Evolutionary conservation across 2,888 invertebrate species (phyloP).

Genomic region (Ornithoptera alexandrae): DNA sequence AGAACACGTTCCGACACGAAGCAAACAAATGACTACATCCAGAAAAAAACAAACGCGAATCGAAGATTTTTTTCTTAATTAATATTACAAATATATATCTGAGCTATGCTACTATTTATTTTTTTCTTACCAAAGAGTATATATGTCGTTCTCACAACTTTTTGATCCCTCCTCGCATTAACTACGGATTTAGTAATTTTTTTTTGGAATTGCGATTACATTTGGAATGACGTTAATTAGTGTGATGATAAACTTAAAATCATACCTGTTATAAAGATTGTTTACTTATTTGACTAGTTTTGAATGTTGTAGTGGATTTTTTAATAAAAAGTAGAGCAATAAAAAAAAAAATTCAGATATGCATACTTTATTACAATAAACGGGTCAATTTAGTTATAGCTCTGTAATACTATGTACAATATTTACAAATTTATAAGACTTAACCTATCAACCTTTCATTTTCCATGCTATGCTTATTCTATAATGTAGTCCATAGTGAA

Average conservation of each 20-base stretch:
- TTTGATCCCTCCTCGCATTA: too few relatives aligned
- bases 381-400: conserved; percentile 47
- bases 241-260: neutral
- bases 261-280: too few relatives aligned
- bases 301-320: neutral
- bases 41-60: too few relatives aligned
- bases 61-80: too few relatives aligned
- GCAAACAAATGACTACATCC: too few relatives aligned
- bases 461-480: conserved; percentile 32
- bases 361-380: conserved; percentile 32
- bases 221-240: neutral
- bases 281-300: neutral
- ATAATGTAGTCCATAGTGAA: neutral
- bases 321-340: conserved; percentile 14
- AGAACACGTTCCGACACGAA: too few relatives aligned
- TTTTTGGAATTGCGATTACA: neutral
- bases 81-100: too few relatives aligned
- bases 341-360: conserved; percentile 3
- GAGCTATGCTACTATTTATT: too few relatives aligned
- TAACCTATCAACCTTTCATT: conserved; percentile 57
- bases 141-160: too few relatives aligned
- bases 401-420: conserved; percentile 48
- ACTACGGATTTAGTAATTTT: too few relatives aligned
- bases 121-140: too few relatives aligned
- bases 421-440: conserved; percentile 44